A percentile compares a stretch with the other conserved stretches of the same genome.
These are phyloP conservation scores for Centropus unirufus DNA, from an alignment of 2,113 vertebrate genomes.

Conservation along the genomic window DNA sequence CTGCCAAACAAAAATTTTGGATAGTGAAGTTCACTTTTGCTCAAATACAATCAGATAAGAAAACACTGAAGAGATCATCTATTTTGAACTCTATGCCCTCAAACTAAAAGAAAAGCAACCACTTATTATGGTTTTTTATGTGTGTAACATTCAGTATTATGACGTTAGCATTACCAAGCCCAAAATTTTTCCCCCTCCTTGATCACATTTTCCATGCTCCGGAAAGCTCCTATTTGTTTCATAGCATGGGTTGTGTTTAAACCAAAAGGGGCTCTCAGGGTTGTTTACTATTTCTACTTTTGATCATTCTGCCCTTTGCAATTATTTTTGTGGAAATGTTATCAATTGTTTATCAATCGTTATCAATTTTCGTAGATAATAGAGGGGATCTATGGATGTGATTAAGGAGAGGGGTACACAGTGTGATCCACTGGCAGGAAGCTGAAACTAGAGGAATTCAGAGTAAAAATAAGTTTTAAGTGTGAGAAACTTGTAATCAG, in stretches of 20 bases:
- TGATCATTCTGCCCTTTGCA: background rate
- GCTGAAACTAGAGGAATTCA: background rate
- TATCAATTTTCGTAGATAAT: background rate
- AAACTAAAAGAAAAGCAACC: accelerated
- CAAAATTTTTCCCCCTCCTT: background rate
- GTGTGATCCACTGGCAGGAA: background rate
- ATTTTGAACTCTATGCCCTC: background rate
- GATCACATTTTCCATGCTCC: background rate
- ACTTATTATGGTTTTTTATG: background rate
- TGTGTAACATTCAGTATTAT: background rate
- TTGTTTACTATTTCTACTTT: background rate
- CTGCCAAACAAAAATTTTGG: background rate
- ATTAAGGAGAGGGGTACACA: background rate
- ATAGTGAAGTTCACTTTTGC: background rate
- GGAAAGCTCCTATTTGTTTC: background rate
- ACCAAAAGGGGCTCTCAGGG: background rate
- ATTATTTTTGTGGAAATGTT: background rate
- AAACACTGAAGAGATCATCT: background rate
- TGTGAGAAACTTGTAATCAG: background rate
- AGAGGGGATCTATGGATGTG: background rate
- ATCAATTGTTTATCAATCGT: background rate
- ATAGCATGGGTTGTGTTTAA: background rate
- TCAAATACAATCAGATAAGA: background rate
- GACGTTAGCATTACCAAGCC: background rate
- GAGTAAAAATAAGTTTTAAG: background rate